phyloP scores from a whole-genome alignment of 1,140 invertebrate genomes.

The Zaprionus davidi region DNA sequence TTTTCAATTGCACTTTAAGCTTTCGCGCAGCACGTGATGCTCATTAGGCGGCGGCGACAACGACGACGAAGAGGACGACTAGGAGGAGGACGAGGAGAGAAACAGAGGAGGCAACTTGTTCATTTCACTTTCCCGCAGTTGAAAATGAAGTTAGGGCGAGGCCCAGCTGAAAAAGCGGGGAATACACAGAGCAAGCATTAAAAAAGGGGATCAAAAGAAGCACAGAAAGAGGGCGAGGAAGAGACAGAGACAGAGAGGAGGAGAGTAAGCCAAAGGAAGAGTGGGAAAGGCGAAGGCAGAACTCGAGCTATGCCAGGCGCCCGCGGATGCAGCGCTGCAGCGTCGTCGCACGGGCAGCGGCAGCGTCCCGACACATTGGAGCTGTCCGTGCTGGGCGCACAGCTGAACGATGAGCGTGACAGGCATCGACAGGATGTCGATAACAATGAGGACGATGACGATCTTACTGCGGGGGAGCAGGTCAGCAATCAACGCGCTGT shows the following conservation, averaged over 20 bases:
- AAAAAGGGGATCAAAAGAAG: not conserved
- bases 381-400: constrained; percentile 60
- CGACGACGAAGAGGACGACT: too few relatives aligned
- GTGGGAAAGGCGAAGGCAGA: not conserved
- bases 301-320: constrained; percentile 54
- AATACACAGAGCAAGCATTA: not conserved
- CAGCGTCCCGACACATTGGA: constrained; percentile 77
- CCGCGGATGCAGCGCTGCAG: constrained; percentile 44
- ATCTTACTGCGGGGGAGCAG: not conserved
- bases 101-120: not conserved
- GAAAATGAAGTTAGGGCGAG: constrained; percentile 7
- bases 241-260: not conserved
- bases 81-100: too few relatives aligned
- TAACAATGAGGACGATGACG: not conserved
- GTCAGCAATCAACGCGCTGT: not conserved
- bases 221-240: not conserved
- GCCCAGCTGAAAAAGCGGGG: not conserved
- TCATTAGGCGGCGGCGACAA: constrained; percentile 2
- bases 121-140: not conserved
- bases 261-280: not conserved
- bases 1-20: constrained; percentile 4
- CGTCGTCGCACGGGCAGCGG: constrained; percentile 42
- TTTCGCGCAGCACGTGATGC: not conserved
- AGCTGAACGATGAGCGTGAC: not conserved
- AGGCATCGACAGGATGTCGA: not conserved